Conservation (phyloP, 2,888 invertebrate species). For the Lucinisca nassula region DNA sequence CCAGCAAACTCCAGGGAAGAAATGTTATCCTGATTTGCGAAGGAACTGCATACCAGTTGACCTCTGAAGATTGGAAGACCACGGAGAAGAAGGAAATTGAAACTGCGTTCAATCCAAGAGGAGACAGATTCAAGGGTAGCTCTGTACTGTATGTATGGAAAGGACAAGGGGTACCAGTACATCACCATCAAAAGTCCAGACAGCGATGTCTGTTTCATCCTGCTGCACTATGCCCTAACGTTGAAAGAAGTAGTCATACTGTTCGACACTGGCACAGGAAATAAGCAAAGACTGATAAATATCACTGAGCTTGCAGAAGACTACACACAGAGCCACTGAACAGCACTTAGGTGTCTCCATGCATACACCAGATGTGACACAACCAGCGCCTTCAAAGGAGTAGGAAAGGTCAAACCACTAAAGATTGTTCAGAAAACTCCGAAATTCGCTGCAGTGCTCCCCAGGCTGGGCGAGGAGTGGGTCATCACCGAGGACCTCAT, state of each 20-base stretch:
- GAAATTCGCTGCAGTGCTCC: too few relatives aligned
- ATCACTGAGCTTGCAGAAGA: background rate
- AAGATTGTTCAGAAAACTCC: too few relatives aligned
- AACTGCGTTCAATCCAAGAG: conserved; percentile 43
- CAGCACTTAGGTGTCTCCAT: conserved; percentile 44
- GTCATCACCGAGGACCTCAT: too few relatives aligned
- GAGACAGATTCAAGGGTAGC: conserved; percentile 42
- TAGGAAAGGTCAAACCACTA: too few relatives aligned
- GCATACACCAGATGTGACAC: conserved; percentile 36
- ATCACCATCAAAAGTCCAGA: conserved; percentile 47
- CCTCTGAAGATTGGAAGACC: conserved; percentile 26
- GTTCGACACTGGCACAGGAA: conserved; percentile 54
- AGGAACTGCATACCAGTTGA: conserved; percentile 34
- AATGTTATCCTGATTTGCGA: conserved; percentile 38
- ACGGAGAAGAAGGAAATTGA: background rate
- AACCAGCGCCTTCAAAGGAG: conserved; percentile 48
- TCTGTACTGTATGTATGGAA: conserved; percentile 44
- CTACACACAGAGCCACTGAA: conserved; percentile 10
- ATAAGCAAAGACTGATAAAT: conserved; percentile 32
- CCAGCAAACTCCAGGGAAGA: conserved; percentile 19
- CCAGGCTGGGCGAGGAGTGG: too few relatives aligned
- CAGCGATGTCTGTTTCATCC: conserved; percentile 47
- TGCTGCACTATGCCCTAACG: conserved; percentile 34
- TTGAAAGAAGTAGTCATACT: conserved; percentile 18
- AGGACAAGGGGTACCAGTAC: conserved; percentile 34